Evolutionary conservation across 2,113 vertebrate genomes (phyloP), one percentile per base, ranked within the genome.

Genomic region (Mystacornis crossleyi): DNA sequence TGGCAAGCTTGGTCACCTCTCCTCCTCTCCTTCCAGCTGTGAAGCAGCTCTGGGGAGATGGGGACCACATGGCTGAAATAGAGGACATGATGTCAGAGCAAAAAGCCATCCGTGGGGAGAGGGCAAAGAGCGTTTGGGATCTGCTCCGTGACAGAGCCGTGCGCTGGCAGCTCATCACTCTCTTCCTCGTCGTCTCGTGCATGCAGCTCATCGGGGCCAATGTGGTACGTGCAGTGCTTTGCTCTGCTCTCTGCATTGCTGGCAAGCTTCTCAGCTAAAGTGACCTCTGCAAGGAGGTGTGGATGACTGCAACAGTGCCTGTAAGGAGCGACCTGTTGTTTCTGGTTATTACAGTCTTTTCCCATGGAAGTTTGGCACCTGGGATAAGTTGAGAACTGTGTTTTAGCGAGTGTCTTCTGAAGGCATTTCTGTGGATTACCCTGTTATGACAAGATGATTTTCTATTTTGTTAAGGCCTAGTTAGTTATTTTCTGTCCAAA

Each of bases 31-130:
- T 34, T 55, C 8, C 67, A 99, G 99, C 98, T 73, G 79, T 99
- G 65, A 95, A 90, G 74, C 97, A 81, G 86, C 91, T 99, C 31
- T 98, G 98, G 98, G 98, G 98, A 40, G 66, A 97, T 0, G 92
- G 92, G n/a, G 98, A 99, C 94, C 92, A 97, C 29, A 84, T 51
- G 33, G 58, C 51, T 1, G 98, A 99, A 88, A 84, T 99, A 38
- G 96, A 98, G 90, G 98, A 98, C 89, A 98, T 99, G 98, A 10
- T 98, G 94, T 90, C 96, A 75, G 98, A 99, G 97, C 97, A 98
- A 48, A 95, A 88, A 10, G 94, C 93, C 28, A 70, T 97, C 58
- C 40, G 81, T 31, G 96, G 93, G 18, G 77, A 98, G 74, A 95
- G 58, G 62, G 95, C 42, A 0, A 97, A 97, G 94, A 92, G 97